Conservation (phyloP, 2,113 vertebrate genomes). For the Channa maculata region DNA sequence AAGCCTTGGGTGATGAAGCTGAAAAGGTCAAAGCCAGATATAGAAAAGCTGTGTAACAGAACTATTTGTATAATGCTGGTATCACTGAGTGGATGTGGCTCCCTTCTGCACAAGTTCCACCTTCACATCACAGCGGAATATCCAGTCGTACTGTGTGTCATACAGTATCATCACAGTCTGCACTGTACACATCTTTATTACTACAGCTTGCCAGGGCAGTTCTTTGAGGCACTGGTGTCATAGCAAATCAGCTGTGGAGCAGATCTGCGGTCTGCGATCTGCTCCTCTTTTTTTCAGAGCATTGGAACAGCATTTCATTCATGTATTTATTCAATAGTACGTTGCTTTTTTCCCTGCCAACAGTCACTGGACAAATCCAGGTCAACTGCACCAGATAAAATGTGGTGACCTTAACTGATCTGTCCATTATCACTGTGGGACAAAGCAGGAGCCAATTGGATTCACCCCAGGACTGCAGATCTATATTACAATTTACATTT, state of each 20-base stretch:
- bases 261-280: too few relatives aligned
- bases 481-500: conserved; percentile 4
- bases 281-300: too few relatives aligned
- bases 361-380: conserved; percentile 24
- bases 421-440: conserved; percentile 12
- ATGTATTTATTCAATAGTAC: conserved; percentile 32
- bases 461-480: conserved; percentile 22
- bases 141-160: neutral
- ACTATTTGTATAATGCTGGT: conserved; percentile 15
- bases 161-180: neutral
- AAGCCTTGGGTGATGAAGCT: neutral
- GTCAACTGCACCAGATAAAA: conserved; percentile 30
- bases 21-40: conserved; percentile 30
- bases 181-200: neutral
- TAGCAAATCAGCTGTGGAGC: conserved; percentile 9
- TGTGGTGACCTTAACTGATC: conserved; percentile 32
- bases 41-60: conserved; percentile 7
- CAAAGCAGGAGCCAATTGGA: conserved; percentile 20
- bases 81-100: conserved; percentile 14
- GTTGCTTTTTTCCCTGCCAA: neutral
- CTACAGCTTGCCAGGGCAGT: neutral
- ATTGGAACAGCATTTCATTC: conserved; percentile 11
- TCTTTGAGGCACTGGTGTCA: conserved; percentile 20
- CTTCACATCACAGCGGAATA: neutral
- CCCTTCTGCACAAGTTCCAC: neutral